Base-by-base conservation (phyloP, 2,888 invertebrate species). In the Sinohyriopsis cumingii region DNA sequence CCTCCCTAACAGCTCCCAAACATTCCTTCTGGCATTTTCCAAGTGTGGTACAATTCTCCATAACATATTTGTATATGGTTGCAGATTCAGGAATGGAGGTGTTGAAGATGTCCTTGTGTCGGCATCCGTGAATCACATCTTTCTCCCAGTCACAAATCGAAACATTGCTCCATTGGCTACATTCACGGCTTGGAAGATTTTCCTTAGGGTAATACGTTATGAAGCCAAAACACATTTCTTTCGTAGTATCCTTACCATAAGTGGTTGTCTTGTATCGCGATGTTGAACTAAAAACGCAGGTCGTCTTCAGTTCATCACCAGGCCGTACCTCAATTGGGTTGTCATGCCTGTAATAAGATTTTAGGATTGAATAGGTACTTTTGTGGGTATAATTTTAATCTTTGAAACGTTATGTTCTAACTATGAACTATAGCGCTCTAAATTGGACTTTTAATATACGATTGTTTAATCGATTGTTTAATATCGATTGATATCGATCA, bases 251-350 rank as follows among this genome's bases (percentile, higher is more conserved):
- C 15, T 63, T 69, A n/a, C 78, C 74, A 24, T 33, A 67, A 12
- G 28, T 54, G 5, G 74, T 69, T 28, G 74, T 71, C 22, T 18
- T 54, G 9, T 57, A 67, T 45, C 68, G 59, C 6, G 63, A 65
- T 15, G 55, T 28, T 0, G 81, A 75, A 22, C 59, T 60, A 69
- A 60, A 79, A 5, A 60, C 63, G 65, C 81, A 81, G 4, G 75
- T 76, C 0, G 70, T 70, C 19, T 63, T 67, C 33, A 81, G 45
- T 54, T 77, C 72, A 60, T 81, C 79, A 1, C 79, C 79, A 6
- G 81, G 76, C 45, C 15, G 33, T 12, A 79, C 19, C 25, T 77
- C 59, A 0, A 78, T n/a, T 15, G 77, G 74, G 5, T 66, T 61
- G 25, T 63, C 22, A 45, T 56, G 65, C 4, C 78, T 78, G 67